phyloP scores from a whole-genome alignment of 2,113 vertebrate species.

The Thinocorus orbignyianus region DNA sequence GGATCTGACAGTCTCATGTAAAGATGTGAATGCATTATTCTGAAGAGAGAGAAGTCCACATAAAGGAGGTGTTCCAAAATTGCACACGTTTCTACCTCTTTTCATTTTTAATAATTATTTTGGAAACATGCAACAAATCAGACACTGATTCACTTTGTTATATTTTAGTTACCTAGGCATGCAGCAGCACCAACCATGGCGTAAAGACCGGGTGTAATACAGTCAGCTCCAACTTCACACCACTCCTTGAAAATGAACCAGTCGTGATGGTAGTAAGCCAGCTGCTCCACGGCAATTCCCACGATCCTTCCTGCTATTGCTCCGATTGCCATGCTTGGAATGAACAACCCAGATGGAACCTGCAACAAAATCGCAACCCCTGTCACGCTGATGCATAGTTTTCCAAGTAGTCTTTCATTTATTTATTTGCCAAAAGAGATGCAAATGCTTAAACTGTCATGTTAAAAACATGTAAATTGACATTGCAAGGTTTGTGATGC shows the following conservation, averaged over 20 bases:
- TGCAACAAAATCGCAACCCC: slow-evolving; percentile 22
- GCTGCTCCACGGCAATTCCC: slow-evolving; percentile 95
- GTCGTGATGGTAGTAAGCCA: slow-evolving; percentile 96
- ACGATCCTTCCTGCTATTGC: slow-evolving; percentile 96
- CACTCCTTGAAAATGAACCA: slow-evolving; percentile 98
- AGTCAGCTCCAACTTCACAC: slow-evolving; percentile 97
- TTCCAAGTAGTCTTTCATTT: neutral
- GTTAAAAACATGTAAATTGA: neutral
- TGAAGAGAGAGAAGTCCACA: neutral
- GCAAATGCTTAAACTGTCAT: neutral
- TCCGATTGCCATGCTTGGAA: slow-evolving; percentile 98
- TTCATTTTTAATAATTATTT: neutral
- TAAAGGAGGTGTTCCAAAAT: neutral
- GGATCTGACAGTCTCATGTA: neutral
- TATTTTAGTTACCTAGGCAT: slow-evolving; percentile 86
- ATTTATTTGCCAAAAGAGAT: neutral
- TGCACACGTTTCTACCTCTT: rapidly evolving
- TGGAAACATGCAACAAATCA: neutral
- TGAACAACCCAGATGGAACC: slow-evolving; percentile 96
- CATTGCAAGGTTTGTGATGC: neutral
- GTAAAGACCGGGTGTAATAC: slow-evolving; percentile 97
- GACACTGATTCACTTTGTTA: neutral
- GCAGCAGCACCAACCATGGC: slow-evolving; percentile 98
- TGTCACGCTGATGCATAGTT: rapidly evolving
- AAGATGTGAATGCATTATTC: neutral